Percentiles rank a stretch among this genome's conserved stretches.
phyloP scores from a whole-genome alignment of 2,888 invertebrate genomes.

The Galeruca laticollis region DNA sequence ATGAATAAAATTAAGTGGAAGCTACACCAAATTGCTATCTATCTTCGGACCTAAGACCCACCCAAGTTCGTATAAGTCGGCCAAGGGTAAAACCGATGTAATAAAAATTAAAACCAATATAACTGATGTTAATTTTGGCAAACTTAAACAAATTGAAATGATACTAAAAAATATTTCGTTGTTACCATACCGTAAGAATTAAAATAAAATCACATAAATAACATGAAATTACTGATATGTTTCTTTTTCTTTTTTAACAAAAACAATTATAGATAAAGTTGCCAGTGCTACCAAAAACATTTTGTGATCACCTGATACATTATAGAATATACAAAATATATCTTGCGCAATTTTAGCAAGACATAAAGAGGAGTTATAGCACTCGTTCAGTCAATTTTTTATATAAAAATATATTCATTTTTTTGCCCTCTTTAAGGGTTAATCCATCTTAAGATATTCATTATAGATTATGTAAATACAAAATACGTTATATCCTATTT shows the following conservation, averaged over 20 bases:
- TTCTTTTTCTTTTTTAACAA: constrained; percentile 19
- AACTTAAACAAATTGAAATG: constrained; percentile 20
- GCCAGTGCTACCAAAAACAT: constrained; percentile 59
- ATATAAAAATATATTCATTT: constrained; percentile 12
- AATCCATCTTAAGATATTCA: background rate
- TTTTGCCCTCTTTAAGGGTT: constrained; percentile 29
- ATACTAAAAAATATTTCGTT: constrained; percentile 27
- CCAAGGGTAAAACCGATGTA: too few relatives aligned
- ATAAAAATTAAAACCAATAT: background rate
- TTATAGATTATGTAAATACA: background rate
- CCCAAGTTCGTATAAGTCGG: too few relatives aligned
- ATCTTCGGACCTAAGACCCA: background rate
- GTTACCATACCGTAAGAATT: too few relatives aligned
- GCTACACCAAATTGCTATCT: background rate
- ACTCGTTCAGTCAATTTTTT: constrained; percentile 30
- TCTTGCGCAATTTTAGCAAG: constrained; percentile 32
- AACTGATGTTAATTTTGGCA: background rate
- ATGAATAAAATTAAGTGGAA: background rate
- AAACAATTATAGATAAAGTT: constrained; percentile 43
- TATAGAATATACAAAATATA: constrained; percentile 54
- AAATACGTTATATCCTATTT: background rate
- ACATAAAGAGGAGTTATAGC: constrained; percentile 33
- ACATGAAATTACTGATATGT: constrained; percentile 43
- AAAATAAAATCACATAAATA: constrained; percentile 27
- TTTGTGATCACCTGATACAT: constrained; percentile 54